Percentiles rank a stretch among this genome's conserved stretches.
Evolutionary conservation across 2,888 invertebrate genomes (phyloP).

Genomic region (Agrotis clavis): DNA sequence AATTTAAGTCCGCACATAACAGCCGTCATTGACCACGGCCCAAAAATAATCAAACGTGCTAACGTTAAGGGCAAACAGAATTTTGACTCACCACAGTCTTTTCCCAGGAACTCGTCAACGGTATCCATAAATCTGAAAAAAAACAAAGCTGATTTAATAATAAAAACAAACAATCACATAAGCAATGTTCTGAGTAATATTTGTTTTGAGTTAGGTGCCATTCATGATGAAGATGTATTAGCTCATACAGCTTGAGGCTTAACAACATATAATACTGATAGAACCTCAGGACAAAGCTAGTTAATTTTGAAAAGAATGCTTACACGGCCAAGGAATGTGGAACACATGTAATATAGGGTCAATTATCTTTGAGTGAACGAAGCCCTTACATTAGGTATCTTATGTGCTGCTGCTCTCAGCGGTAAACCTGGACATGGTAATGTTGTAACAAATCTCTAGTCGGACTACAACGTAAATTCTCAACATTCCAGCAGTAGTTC

Average conservation of each 20-base stretch:
- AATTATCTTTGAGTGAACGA: slow-evolving; percentile 16
- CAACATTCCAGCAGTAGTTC: slow-evolving; percentile 73
- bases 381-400: slow-evolving; percentile 9
- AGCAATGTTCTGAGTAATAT: slow-evolving; percentile 37
- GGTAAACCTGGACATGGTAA: slow-evolving; percentile 4
- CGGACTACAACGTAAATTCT: slow-evolving; percentile 70
- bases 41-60: slow-evolving; percentile 77
- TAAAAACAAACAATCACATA: slow-evolving; percentile 47
- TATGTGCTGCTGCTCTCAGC: background rate
- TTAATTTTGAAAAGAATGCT: slow-evolving; percentile 1
- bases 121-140: slow-evolving; percentile 85
- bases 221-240: slow-evolving; percentile 10
- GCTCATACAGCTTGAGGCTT: background rate
- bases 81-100: slow-evolving; percentile 83
- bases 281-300: background rate
- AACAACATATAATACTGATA: background rate
- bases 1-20: slow-evolving; percentile 72
- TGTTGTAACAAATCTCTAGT: slow-evolving; percentile 31
- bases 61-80: slow-evolving; percentile 77
- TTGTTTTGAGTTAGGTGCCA: slow-evolving; percentile 30
- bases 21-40: slow-evolving; percentile 71
- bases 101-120: slow-evolving; percentile 84
- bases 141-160: slow-evolving; percentile 76
- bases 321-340: background rate
- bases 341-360: background rate